Evolutionary conservation across 2,113 vertebrate species (phyloP), one percentile per base, ranked within the genome.

Genomic region (Centropus bengalensis): DNA sequence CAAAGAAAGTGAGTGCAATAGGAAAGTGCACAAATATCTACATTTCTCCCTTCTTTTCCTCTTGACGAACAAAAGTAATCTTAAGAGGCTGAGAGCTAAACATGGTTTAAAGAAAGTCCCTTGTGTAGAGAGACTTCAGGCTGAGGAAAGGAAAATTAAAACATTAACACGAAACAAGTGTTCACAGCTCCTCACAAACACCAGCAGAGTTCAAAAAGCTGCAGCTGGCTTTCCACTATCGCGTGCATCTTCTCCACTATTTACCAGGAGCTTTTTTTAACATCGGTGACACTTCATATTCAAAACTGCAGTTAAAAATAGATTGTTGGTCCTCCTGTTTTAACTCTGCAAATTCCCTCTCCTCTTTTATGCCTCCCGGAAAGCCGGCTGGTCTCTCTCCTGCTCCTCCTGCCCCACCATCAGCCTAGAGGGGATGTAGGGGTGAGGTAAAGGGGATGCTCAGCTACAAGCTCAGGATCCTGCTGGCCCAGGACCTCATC

Each of bases 241-340:
- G 70, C 45, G 3, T 60, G 80, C 89, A 86, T 91, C 95, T 96
- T 86, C 95, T 86, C 89, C 70, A 63, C 91, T 88, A 78, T 85
- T 83, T 47, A 93, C 94, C 89, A 83, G 75, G n/a, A 84, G 95
- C 91, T 95, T 91, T 96, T 97, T 96, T 96, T 95, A 96, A 93
- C 91, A 73, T 36, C 1, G n/a, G 94, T 93, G 95, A 95, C 91
- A 96, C 95, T 96, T 93, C 66, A 88, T 75, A 82, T 94, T 96
- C 91, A 92, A 93, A 96, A 84, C 89, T 86, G 80, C 71, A 11
- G 91, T 88, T 96, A 97, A 97, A 94, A 94, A 96, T 91, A 95
- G 91, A 62, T 70, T 14, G 0, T 3, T 33, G 84, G 87, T 59
- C 82, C 88, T 94, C 88, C 67, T 7, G 18, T 22, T 93, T 97